phyloP scores from a whole-genome alignment of 2,113 vertebrate species.

The Tylochromis polylepis region DNA sequence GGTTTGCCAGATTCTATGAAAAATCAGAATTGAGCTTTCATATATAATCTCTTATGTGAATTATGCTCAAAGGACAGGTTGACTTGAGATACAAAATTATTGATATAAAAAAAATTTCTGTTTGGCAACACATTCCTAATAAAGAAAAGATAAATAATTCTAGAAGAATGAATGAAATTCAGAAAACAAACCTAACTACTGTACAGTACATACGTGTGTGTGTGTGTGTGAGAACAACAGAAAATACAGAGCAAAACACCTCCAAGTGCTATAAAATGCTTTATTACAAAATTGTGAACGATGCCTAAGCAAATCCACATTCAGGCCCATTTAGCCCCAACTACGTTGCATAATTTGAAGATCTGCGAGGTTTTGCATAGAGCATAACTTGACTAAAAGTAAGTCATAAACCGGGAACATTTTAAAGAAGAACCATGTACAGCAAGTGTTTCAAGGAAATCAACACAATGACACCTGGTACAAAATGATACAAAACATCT shows the following conservation, averaged over 20 bases:
- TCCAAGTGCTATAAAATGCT: conserved; percentile 71
- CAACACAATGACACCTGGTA: conserved; percentile 2
- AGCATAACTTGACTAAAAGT: conserved; percentile 2
- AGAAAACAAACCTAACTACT: not conserved
- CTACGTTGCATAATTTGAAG: conserved; percentile 16
- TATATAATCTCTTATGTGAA: not conserved
- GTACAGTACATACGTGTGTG: not conserved
- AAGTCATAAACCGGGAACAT: not conserved
- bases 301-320: conserved; percentile 22
- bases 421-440: conserved; percentile 30
- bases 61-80: not conserved
- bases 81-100: not conserved
- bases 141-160: not conserved
- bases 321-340: conserved; percentile 9
- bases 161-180: not conserved
- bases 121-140: not conserved
- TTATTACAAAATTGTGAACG: conserved; percentile 74
- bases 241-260: not conserved
- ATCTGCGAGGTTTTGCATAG: conserved; percentile 37
- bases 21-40: not conserved
- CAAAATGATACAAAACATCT: conserved; percentile 41
- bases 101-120: not conserved
- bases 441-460: conserved; percentile 25
- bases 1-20: not conserved
- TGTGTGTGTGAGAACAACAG: not conserved